A percentile compares a stretch with the other conserved stretches of the same genome.
Evolutionary conservation across 2,888 invertebrate genomes (phyloP).

Genomic region (Caenorhabditis sp.): DNA sequence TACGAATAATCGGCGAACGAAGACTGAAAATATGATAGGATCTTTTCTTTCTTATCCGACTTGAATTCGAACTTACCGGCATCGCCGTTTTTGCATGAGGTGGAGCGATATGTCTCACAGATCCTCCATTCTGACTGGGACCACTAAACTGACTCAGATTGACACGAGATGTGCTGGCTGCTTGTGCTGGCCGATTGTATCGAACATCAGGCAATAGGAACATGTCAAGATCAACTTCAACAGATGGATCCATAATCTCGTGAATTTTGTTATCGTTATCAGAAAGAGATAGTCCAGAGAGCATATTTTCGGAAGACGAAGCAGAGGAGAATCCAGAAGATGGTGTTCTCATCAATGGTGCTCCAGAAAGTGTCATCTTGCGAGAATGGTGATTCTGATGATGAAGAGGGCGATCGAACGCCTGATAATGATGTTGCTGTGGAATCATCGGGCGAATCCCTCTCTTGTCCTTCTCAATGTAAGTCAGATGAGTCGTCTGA

Average conservation of each 20-base stretch:
- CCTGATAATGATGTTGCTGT: constrained; percentile 29
- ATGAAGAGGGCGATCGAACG: constrained; percentile 19
- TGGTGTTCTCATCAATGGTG: constrained; percentile 50
- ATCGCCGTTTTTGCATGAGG: constrained; percentile 2
- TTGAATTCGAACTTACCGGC: constrained; percentile 18
- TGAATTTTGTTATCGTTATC: constrained; percentile 30
- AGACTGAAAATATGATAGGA: constrained; percentile 6
- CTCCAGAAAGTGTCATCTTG: constrained; percentile 2
- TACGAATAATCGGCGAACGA: constrained; percentile 37
- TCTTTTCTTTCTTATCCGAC: not conserved
- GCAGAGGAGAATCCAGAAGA: constrained; percentile 62
- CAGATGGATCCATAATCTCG: constrained; percentile 56
- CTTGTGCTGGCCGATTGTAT: constrained; percentile 41
- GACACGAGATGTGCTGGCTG: constrained; percentile 25
- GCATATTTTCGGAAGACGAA: constrained; percentile 62
- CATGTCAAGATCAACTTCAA: constrained; percentile 51
- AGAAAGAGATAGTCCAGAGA: constrained; percentile 40
- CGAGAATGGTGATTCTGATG: constrained; percentile 31
- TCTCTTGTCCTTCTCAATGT: constrained; percentile 38
- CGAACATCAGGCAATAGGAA: constrained; percentile 44
- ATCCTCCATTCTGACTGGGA: constrained; percentile 12
- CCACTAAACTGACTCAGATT: constrained; percentile 39
- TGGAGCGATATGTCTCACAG: constrained; percentile 10
- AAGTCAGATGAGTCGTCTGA: constrained; percentile 22
- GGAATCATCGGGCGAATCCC: constrained; percentile 9